Conservation (phyloP, 2,113 vertebrate species). For the Bufo bufo region DNA sequence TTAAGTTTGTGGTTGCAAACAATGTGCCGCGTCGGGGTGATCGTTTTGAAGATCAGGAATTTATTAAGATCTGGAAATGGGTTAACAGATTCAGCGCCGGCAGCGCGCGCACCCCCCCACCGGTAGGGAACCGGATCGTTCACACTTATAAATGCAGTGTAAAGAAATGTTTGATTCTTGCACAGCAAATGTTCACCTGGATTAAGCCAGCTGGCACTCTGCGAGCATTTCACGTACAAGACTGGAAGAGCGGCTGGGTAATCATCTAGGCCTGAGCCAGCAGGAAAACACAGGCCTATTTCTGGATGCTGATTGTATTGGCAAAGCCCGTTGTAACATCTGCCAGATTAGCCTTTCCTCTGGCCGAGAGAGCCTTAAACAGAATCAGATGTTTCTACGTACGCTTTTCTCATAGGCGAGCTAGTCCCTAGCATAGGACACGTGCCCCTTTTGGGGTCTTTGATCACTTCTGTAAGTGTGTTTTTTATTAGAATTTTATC, state of each 20-base stretch:
- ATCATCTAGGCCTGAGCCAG: conserved; percentile 69
- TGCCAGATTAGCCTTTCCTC: conserved; percentile 70
- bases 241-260: conserved; percentile 64
- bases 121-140: conserved; percentile 25
- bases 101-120: no score
- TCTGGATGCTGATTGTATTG: conserved; percentile 70
- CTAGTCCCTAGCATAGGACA: not conserved
- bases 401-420: conserved; percentile 52
- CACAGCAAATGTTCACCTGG: conserved; percentile 63
- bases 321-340: conserved; percentile 61
- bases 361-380: conserved; percentile 63
- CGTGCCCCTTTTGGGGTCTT: not conserved
- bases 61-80: conserved; percentile 31
- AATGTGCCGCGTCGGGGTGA: conserved; percentile 5
- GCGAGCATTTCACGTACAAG: conserved; percentile 66
- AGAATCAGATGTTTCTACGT: conserved; percentile 63
- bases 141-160: conserved; percentile 39
- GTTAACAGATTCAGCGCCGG: conserved; percentile 18
- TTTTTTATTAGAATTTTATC: not conserved
- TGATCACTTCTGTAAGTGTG: not conserved
- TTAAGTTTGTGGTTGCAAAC: conserved; percentile 11
- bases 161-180: conserved; percentile 53
- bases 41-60: not conserved
- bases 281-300: conserved; percentile 76
- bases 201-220: conserved; percentile 66